Evolutionary conservation across 2,888 invertebrate genomes (phyloP), one percentile per base, ranked within the genome.

Genomic region (Argyresthia albistria): DNA sequence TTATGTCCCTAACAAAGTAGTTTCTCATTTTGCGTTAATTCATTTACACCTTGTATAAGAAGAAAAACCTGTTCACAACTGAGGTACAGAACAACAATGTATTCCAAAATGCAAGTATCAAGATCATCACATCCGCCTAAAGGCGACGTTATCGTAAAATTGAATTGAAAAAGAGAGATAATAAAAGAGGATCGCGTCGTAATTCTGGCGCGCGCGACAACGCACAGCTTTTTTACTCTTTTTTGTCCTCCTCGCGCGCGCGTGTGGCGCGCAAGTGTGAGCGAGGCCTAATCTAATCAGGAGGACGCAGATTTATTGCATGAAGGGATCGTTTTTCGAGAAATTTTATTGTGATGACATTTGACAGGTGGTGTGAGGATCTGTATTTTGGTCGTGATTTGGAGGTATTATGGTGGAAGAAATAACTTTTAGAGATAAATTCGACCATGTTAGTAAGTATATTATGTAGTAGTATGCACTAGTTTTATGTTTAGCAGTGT

Each of bases 121-220:
- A 35, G 39, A 54, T 35, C 37, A 12, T 11, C 25, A 14, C 35
- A 15, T 50, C 46, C 46, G 8, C n/a, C 50, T 50, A 25, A 42
- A 71, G 63, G 67, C 64, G 60, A 64, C 76, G 71, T 82, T 80
- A 84, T 83, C 80, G 76, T 83, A 80, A 82, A 83, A 84, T 80
- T 80, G 81, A 84, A 86, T 83, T 81, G 78, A 86, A 84, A 84
- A 84, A 76, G 73, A 53, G 66, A 77, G 73, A 82, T 78, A 81
- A 80, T 77, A 84, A 82, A 84, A 82, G 73, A 74, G 73, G 73
- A 74, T 77, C 77, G 76, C 73, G 73, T 80, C 84, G 86, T 86
- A 84, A 83, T 79, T 84, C 84, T 81, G 80, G 76, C 84, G 81
- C 76, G 84, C 76, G 84, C 82, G 84, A 84, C 84, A 86, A 76